These are phyloP conservation scores for Pomatostomus ruficeps DNA, from an alignment of 2,113 vertebrate species.

Conservation along the genomic window DNA sequence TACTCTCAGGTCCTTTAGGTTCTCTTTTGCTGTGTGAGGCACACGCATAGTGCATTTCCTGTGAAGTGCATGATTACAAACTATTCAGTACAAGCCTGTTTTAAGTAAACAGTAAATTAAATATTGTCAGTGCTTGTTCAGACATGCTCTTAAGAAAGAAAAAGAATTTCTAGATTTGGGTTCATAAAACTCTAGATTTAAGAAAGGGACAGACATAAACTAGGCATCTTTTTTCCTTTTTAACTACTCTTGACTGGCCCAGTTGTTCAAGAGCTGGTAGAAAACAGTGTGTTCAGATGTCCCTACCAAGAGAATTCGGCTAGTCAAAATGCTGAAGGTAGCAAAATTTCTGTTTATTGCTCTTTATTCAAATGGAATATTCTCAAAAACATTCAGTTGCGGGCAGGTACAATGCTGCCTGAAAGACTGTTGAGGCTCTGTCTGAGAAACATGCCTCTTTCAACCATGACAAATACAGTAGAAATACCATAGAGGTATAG, in stretches of 20 bases:
- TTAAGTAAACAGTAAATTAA: constrained; percentile 71
- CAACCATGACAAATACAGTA: not conserved
- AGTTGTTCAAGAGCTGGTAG: not conserved
- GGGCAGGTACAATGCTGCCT: not conserved
- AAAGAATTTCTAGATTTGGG: constrained; percentile 35
- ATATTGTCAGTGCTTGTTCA: constrained; percentile 60
- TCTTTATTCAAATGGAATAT: not conserved
- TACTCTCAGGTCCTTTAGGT: constrained; percentile 65
- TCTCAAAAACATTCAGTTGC: not conserved
- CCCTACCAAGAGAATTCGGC: not conserved
- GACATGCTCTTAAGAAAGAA: not conserved
- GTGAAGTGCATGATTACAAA: constrained; percentile 61
- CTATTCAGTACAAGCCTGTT: constrained; percentile 66
- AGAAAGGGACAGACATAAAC: not conserved
- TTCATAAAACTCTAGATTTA: constrained; percentile 33
- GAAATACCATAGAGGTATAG: not conserved
- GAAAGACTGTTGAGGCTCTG: not conserved
- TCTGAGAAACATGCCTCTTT: not conserved
- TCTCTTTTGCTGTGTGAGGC: constrained; percentile 57
- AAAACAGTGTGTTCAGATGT: not conserved
- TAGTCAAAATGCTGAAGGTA: not conserved
- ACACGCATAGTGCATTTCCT: constrained; percentile 42
- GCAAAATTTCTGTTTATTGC: not conserved
- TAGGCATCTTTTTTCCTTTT: not conserved
- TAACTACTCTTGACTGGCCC: not conserved